These are phyloP conservation scores for Cephus cinctus DNA, from an alignment of 1,140 invertebrate species.

Conservation along the genomic window DNA sequence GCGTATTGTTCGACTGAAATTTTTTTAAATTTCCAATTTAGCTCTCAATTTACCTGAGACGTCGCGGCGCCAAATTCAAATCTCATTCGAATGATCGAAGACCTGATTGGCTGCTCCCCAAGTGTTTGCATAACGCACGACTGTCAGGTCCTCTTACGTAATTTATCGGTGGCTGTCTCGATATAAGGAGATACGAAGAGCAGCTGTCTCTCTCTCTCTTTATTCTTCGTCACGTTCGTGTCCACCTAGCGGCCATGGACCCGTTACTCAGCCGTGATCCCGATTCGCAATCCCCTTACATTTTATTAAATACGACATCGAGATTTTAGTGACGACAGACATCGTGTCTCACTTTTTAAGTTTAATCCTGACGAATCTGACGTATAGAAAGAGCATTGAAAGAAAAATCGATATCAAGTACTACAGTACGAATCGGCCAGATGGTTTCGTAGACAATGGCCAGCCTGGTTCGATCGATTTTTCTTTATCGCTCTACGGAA, in stretches of 20 bases:
- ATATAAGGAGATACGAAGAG: constrained; percentile 37
- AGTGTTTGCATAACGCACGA: constrained; percentile 38
- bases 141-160: constrained; percentile 37
- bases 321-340: no score
- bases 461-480: no score
- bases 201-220: constrained; percentile 28
- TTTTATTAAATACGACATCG: constrained; percentile 33
- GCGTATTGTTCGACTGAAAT: no score
- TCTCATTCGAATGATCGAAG: constrained; percentile 9
- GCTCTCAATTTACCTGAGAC: no score
- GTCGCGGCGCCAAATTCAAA: constrained; percentile 21
- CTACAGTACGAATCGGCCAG: no score
- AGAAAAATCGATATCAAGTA: no score
- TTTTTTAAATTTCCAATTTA: no score
- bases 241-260: constrained; percentile 30
- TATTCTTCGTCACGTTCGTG: constrained; percentile 12
- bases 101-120: constrained; percentile 18
- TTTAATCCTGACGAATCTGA: no score
- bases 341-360: no score
- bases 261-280: constrained; percentile 42
- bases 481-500: no score
- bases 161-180: constrained; percentile 39
- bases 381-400: no score
- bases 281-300: constrained; percentile 36
- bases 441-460: no score